A percentile compares a stretch with the other conserved stretches of the same genome.
Conservation (phyloP, 37 sponge, comb jelly and placozoan genomes). For the Cliona cf. orientalis region DNA sequence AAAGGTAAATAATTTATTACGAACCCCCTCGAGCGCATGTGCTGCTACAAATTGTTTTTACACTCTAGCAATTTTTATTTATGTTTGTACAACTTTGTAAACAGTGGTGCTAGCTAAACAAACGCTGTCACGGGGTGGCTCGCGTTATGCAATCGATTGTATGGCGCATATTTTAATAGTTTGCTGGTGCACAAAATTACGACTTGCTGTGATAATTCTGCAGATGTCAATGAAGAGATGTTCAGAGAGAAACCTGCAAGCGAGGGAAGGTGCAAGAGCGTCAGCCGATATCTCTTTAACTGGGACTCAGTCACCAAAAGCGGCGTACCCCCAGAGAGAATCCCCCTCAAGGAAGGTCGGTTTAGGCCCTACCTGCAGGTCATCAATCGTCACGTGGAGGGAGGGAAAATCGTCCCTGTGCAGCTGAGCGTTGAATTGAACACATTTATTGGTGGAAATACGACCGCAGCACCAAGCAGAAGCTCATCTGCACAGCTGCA, state of each 20-base stretch:
- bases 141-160: too few relatives aligned
- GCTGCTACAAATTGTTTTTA: neutral
- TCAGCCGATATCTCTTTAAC: neutral
- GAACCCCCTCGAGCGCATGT: neutral
- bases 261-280: neutral
- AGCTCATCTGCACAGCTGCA: neutral
- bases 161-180: too few relatives aligned
- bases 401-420: neutral
- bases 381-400: neutral
- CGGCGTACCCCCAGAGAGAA: neutral
- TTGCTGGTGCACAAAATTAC: neutral
- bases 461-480: neutral
- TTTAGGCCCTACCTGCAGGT: constrained; percentile 13
- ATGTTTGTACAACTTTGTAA: too few relatives aligned
- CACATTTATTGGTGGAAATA: neutral
- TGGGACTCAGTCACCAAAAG: neutral
- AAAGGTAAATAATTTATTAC: constrained; percentile 24
- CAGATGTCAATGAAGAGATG: neutral
- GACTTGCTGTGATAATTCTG: neutral
- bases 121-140: too few relatives aligned
- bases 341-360: neutral
- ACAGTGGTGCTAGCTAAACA: too few relatives aligned
- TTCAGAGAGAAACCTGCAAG: neutral
- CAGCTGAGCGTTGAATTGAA: neutral
- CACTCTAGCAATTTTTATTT: too few relatives aligned